Evolutionary conservation across 2,797 vertebrate genomes (phyloP), one percentile per base, ranked within the genome.

Genomic region (Numenius phaeopus): DNA sequence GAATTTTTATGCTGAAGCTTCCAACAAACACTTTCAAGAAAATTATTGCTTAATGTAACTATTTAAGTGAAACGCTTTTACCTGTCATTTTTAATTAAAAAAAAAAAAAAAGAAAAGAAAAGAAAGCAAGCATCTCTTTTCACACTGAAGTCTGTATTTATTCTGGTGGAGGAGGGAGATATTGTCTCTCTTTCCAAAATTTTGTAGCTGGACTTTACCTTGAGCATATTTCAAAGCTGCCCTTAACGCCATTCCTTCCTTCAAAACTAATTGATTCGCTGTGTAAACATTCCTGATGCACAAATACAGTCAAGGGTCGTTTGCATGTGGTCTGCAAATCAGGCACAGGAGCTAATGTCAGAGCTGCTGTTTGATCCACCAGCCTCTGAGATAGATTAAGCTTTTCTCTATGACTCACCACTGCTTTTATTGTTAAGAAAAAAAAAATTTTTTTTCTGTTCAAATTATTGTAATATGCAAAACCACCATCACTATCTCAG

Each of bases 241-340:
- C 77, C 70, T 92, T 90, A 79, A 79, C 89, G 71, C 55, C 58
- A 42, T 79, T 83, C 34, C 80, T 78, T 91, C 62, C 65, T 90
- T 84, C 52, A 55, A 70, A 90, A 81, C 57, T 24, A 54, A 95
- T 40, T 89, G 86, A 83, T 92, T 91, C 42, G 29, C 62, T 59
- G 13, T 42, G 55, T 75, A 95, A 97, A 95, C 62, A 92, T 87
- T 95, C 57, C 62, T 90, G 66, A 82, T 23, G 27, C 30, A 82
- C 67, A 94, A 87, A 87, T 57, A 55, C 32, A 95, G 75, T 61
- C 83, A 69, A 95, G 89, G 86, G 78, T 46, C 21, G 1, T 95
- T 91, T 89, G 55, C 55, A 72, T 17, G 69, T 59, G 30, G 26
- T 82, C 89, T 89, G 73, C 40, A 76, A 85, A 44, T 67, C 81